phyloP scores from a whole-genome alignment of 2,113 vertebrate species.

The Camelus dromedarius region DNA sequence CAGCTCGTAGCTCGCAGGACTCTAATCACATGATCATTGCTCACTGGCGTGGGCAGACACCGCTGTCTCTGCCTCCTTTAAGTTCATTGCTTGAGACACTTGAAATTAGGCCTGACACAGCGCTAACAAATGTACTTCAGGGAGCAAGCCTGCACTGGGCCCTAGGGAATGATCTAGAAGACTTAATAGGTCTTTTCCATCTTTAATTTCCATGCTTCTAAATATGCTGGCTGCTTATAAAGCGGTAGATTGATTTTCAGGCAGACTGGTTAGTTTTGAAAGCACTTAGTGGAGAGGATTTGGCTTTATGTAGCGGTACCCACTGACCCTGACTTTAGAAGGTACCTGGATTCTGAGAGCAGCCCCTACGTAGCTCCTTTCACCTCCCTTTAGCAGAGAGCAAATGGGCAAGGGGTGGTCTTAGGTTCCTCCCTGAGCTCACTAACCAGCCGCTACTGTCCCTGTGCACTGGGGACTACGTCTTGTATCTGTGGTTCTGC shows the following conservation, averaged over 20 bases:
- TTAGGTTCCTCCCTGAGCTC: not conserved
- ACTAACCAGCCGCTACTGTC: not conserved
- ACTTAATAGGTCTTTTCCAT: conserved; percentile 67
- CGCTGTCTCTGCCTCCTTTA: not conserved
- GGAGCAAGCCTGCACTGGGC: conserved; percentile 43
- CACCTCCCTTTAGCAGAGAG: not conserved
- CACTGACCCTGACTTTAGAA: not conserved
- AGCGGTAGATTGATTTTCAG: conserved; percentile 45
- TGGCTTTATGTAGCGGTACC: not conserved
- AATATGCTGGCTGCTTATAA: conserved; percentile 62
- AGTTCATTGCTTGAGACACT: conserved; percentile 61
- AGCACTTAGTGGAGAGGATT: not conserved
- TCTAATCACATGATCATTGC: not conserved
- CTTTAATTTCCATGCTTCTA: conserved; percentile 72
- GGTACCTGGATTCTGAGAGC: not conserved
- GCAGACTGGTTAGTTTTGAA: conserved; percentile 59
- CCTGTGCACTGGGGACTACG: not conserved
- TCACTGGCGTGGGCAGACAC: not conserved
- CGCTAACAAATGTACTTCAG: conserved; percentile 49
- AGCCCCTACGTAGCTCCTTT: not conserved
- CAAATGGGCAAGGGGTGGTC: not conserved
- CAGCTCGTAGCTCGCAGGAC: not conserved
- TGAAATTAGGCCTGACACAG: conserved; percentile 56
- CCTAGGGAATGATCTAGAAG: conserved; percentile 68
- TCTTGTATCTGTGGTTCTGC: not conserved